These are phyloP conservation scores for Cyclina sinensis DNA, from an alignment of 1,140 invertebrate genomes.

Conservation along the genomic window DNA sequence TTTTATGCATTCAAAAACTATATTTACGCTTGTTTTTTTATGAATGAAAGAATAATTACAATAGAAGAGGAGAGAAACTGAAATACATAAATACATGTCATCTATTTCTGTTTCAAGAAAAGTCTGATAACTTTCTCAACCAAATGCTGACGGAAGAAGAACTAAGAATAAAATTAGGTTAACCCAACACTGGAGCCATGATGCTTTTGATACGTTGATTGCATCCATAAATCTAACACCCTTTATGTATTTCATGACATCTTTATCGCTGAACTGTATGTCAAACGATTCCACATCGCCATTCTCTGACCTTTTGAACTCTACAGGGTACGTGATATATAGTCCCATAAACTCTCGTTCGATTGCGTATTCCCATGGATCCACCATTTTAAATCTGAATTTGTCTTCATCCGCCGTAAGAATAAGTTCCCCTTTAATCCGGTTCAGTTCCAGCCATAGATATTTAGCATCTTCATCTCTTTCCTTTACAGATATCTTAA, in stretches of 20 bases:
- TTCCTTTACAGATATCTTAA: neutral
- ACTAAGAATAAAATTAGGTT: too few species aligned
- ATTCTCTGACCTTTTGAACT: conserved; percentile 4
- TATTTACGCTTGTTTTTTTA: too few species aligned
- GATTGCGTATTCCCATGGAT: conserved; percentile 59
- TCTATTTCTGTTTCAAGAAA: too few species aligned
- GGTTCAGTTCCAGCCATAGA: conserved; percentile 44
- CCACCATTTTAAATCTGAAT: conserved; percentile 51
- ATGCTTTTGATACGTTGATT: too few species aligned
- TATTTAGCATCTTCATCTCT: neutral
- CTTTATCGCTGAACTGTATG: neutral
- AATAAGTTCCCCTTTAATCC: conserved; percentile 46
- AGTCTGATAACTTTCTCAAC: too few species aligned
- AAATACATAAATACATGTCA: too few species aligned
- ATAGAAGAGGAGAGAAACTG: too few species aligned
- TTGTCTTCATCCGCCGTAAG: neutral
- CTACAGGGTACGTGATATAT: neutral
- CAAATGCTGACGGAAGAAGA: too few species aligned
- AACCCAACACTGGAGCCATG: too few species aligned
- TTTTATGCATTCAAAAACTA: too few species aligned
- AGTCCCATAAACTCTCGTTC: conserved; percentile 12
- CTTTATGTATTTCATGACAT: conserved; percentile 26
- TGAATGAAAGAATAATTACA: too few species aligned
- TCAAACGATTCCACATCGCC: conserved; percentile 10
- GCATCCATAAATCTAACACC: too few species aligned